phyloP scores from a whole-genome alignment of 2,888 invertebrate genomes.

The Pristionchus mayeri region DNA sequence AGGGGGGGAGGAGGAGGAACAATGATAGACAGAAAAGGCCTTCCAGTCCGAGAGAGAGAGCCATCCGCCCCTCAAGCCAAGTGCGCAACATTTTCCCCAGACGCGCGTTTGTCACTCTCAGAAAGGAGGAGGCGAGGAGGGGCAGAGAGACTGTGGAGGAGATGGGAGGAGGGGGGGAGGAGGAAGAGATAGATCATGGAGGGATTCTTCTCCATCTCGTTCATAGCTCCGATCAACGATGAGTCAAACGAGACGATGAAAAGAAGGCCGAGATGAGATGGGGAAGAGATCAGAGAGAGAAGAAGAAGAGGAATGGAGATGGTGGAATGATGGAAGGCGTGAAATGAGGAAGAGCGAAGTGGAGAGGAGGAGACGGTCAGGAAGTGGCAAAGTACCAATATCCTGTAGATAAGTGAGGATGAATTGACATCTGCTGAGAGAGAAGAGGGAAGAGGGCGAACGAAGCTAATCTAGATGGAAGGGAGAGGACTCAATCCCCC shows the following conservation, averaged over 20 bases:
- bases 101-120: constrained; percentile 44
- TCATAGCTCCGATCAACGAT: constrained; percentile 22
- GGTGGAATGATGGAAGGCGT: neutral
- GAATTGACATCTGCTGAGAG: constrained; percentile 38
- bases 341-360: constrained; percentile 14
- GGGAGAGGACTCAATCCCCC: constrained; percentile 32
- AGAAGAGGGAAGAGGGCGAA: neutral
- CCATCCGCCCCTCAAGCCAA: neutral
- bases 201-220: neutral
- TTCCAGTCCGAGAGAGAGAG: neutral
- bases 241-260: constrained; percentile 26
- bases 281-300: neutral
- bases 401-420: constrained; percentile 44
- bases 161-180: neutral
- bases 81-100: constrained; percentile 44
- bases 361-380: constrained; percentile 8
- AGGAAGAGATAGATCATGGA: constrained; percentile 44
- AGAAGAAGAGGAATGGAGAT: neutral
- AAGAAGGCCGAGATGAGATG: constrained; percentile 11
- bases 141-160: neutral
- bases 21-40: constrained; percentile 42
- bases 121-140: neutral
- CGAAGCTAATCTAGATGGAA: constrained; percentile 40
- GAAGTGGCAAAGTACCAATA: constrained; percentile 43
- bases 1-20: neutral